phyloP scores from a whole-genome alignment of 2,113 vertebrate genomes.

The Gopherus flavomarginatus region DNA sequence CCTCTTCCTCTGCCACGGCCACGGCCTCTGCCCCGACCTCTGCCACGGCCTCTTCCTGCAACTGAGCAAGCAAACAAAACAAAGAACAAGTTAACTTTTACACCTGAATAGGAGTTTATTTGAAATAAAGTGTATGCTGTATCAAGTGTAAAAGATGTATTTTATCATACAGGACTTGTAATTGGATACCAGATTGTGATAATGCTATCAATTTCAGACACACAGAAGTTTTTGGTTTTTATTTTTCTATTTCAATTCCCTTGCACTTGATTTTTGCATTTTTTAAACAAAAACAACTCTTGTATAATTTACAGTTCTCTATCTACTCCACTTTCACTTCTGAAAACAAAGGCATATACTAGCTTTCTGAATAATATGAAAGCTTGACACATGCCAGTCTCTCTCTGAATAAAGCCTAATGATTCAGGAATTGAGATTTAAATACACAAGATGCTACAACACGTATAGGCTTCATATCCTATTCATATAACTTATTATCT shows the following conservation, averaged over 20 bases:
- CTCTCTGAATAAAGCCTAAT: background rate
- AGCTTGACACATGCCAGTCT: background rate
- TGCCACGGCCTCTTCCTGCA: constrained; percentile 89
- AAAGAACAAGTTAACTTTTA: background rate
- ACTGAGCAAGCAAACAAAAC: constrained; percentile 77
- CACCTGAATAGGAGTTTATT: background rate
- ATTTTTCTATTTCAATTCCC: background rate
- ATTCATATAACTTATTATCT: background rate
- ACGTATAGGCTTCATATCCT: background rate
- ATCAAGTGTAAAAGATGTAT: background rate
- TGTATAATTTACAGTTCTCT: background rate
- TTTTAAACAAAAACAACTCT: background rate
- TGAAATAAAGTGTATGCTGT: background rate
- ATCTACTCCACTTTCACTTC: background rate
- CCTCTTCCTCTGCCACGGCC: constrained; percentile 94
- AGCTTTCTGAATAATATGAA: background rate
- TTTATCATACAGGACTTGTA: background rate
- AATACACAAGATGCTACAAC: background rate
- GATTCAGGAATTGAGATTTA: background rate
- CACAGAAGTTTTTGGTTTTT: background rate
- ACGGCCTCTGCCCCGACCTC: constrained; percentile 91
- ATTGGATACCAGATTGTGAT: background rate
- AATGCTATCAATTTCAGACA: background rate
- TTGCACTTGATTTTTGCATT: background rate
- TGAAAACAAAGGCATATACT: fast-evolving